phyloP scores from a whole-genome alignment of 2,797 vertebrate genomes.

The Cryptoprocta ferox region DNA sequence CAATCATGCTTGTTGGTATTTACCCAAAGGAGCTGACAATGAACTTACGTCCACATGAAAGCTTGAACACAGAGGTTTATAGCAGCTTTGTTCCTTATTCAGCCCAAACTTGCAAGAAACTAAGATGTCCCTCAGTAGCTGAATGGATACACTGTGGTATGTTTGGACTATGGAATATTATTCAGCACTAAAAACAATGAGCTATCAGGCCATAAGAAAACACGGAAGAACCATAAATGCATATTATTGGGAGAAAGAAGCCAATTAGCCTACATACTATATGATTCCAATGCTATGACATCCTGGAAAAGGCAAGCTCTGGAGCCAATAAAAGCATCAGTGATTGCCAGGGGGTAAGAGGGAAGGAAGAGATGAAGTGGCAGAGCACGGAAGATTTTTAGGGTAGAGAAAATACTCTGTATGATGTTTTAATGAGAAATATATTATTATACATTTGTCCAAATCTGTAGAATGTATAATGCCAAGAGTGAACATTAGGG shows the following conservation, averaged over 20 bases:
- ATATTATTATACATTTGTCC: background rate
- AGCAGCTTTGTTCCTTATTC: background rate
- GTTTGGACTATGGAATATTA: background rate
- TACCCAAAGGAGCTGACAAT: background rate
- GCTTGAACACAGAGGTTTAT: background rate
- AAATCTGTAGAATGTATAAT: background rate
- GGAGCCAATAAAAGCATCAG: background rate
- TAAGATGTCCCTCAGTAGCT: background rate
- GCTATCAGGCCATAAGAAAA: background rate
- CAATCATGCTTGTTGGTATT: background rate
- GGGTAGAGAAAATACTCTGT: background rate
- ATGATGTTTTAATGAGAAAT: background rate
- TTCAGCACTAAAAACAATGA: background rate
- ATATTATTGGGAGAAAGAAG: background rate
- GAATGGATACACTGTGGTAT: background rate
- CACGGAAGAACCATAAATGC: background rate
- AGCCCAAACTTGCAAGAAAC: background rate
- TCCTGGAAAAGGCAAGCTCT: background rate
- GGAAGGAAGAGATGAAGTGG: background rate
- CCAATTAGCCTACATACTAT: background rate
- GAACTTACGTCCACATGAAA: background rate
- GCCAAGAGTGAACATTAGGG: background rate
- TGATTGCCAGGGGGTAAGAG: background rate
- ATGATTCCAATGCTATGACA: background rate
- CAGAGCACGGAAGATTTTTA: background rate